Evolutionary conservation across 2,888 invertebrate species (phyloP), one percentile per base, ranked within the genome.

Genomic region (Ophioninae sp.): DNA sequence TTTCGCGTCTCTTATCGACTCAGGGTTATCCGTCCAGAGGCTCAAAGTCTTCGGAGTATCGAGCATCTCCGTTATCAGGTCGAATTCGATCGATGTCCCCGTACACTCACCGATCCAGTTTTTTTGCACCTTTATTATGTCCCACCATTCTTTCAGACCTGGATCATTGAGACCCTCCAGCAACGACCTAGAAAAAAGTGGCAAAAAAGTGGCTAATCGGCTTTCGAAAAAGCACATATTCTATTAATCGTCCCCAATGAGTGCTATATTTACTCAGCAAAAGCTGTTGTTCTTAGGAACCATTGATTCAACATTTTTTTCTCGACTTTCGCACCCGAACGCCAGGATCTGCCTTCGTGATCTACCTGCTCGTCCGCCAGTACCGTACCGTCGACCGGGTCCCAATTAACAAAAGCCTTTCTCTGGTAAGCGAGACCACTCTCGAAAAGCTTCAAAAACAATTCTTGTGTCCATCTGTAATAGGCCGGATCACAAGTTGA

Each of bases 291-390:
- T 93, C 95, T 96, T 51, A 99, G 95, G 93, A 98, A 99, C 99
- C 99, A 99, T 91, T 99, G 99, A 56, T 95, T 96, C 0, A 99
- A 94, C 81, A 96, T 93, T 93, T 96, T 97, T 90, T 97, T 98
- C 92, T 99, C 97, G 8, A 98, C 98, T 93, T 96, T 95, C 8
- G 98, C 99, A 1, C 99, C 99, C 6, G 99, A 99, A 82, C 99
- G 94, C 99, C 99, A 99, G 0, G 99, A 98, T 89, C 95, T 94
- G 13, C 98, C 98, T 89, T 96, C 95, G 68, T 95, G 96, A 93
- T 99, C 98, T 5, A 99, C 98, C 94, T 99, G 99, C 92, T 99
- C 99, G 93, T 99, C 97, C 6, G 99, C 99, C 85, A 99, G 93
- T 1, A 99, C 99, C 3, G 99, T 99, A 93, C 97, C 94, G 93